Evolutionary conservation across 2,113 vertebrate species (phyloP), one percentile per base, ranked within the genome.

Genomic region (Dicaeum eximium): DNA sequence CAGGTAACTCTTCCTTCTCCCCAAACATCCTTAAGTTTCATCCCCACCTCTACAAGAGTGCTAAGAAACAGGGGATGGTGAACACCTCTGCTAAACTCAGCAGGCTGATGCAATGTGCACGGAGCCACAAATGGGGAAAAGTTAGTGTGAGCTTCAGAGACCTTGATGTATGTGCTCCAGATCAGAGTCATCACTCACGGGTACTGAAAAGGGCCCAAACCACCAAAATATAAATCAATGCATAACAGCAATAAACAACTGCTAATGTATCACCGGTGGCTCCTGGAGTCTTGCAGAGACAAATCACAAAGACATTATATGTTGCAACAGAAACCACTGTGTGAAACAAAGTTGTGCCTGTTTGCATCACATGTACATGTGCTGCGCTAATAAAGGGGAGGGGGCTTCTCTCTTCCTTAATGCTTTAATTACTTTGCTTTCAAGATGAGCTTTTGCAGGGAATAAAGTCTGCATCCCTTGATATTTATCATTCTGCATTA

Each of bases 201-300:
- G 65, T 35, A 70, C 28, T 30, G 33, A 74, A 92, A 57, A 88
- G 45, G 54, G 28, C 57, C 75, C 77, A 83, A 89, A 78, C 35
- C 51, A 80, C 72, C 50, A 66, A 92, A 88, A 95, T 54, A 86
- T 70, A 81, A 70, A 91, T 73, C 86, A 84, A 5, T 47, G 51
- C 50, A 80, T 38, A 91, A 66, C 67, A 80, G 21, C 69, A 86
- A 61, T 51, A 54, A 92, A 61, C 22, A 69, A 54, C n/a, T 30
- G 16, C 23, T 61, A 70, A 57, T 40, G 42, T 53, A 86, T 77
- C 75, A 88, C 50, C 67, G 53, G 35, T 54, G 38, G 42, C 24
- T 92, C 33, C 77, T 15, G 27, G 84, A 83, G 47, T 11, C 47
- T 62, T 80, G 18, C 13, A 33, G 79, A 84, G 42, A 19, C 14